phyloP scores from a whole-genome alignment of 92 coral and sea anemone species.

The Siderastrea radians region DNA sequence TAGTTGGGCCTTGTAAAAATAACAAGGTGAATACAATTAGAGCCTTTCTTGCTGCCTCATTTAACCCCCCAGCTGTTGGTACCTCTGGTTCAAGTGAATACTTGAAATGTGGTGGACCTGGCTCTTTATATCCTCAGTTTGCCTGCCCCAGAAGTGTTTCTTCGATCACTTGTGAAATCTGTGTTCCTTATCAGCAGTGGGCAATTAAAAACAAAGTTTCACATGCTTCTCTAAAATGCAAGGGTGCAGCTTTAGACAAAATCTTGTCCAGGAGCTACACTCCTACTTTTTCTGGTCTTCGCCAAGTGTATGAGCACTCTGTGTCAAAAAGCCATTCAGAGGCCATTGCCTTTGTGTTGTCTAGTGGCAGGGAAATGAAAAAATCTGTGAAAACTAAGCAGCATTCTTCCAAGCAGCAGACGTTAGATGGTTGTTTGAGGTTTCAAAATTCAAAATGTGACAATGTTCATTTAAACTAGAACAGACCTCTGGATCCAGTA shows the following conservation, averaged over 20 bases:
- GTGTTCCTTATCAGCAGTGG: slow-evolving; percentile 12
- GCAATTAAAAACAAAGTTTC: background rate
- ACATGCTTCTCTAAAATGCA: slow-evolving; percentile 4
- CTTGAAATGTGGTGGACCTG: background rate
- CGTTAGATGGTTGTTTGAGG: background rate
- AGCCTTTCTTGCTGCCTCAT: background rate
- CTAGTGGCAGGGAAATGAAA: background rate
- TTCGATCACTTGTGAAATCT: slow-evolving; percentile 3
- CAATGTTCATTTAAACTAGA: background rate
- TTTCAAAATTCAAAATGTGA: background rate
- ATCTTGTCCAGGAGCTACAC: background rate
- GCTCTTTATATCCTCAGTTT: background rate
- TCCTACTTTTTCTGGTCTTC: slow-evolving; percentile 22
- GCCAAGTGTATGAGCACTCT: slow-evolving; percentile 18
- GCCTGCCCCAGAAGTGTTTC: background rate
- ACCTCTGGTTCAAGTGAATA: background rate
- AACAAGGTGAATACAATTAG: background rate
- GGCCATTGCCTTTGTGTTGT: slow-evolving; percentile 10
- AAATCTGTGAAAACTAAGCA: background rate
- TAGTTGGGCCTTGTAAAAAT: background rate
- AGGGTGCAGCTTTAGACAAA: slow-evolving; percentile 8
- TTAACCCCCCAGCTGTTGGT: background rate
- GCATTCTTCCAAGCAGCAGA: background rate
- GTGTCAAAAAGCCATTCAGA: slow-evolving; percentile 23
- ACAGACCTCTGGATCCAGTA: background rate